A percentile compares a stretch with the other conserved stretches of the same genome.
phyloP scores from a whole-genome alignment of 2,113 vertebrate genomes.

The Caranx ignobilis region DNA sequence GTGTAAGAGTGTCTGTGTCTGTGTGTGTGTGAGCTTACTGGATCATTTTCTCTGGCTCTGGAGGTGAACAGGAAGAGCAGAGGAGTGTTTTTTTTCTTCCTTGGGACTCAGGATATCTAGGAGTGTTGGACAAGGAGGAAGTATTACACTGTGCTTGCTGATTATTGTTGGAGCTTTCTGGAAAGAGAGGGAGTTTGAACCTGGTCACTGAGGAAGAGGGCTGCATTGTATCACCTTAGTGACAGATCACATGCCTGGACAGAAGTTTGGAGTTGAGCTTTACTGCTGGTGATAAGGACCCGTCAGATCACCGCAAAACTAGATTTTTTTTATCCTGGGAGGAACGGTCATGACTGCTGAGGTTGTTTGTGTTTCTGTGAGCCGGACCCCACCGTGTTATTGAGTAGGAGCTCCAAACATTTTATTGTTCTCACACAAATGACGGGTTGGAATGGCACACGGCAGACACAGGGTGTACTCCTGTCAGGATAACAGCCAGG shows the following conservation, averaged over 20 bases:
- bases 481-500: conserved; percentile 59
- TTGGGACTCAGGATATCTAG: conserved; percentile 45
- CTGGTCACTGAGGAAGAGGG: conserved; percentile 25
- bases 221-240: conserved; percentile 21
- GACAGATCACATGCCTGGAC: conserved; percentile 41
- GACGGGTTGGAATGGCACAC: conserved; percentile 51
- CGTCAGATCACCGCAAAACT: conserved; percentile 26
- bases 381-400: conserved; percentile 57
- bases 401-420: conserved; percentile 62
- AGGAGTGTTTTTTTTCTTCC: conserved; percentile 27
- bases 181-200: conserved; percentile 47
- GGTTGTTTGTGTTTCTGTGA: conserved; percentile 60
- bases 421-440: conserved; percentile 76
- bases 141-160: conserved; percentile 24
- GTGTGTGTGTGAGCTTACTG: conserved; percentile 38
- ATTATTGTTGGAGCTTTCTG: conserved; percentile 31
- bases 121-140: conserved; percentile 48
- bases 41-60: conserved; percentile 48
- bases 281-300: conserved; percentile 7
- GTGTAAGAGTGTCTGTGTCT: conserved; percentile 48
- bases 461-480: conserved; percentile 35
- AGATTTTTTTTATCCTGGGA: conserved; percentile 27
- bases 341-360: conserved; percentile 18
- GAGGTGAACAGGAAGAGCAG: conserved; percentile 68
- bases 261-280: conserved; percentile 29